Base-by-base conservation (phyloP, 1,140 invertebrate genomes). In the Chironomus tepperi region DNA sequence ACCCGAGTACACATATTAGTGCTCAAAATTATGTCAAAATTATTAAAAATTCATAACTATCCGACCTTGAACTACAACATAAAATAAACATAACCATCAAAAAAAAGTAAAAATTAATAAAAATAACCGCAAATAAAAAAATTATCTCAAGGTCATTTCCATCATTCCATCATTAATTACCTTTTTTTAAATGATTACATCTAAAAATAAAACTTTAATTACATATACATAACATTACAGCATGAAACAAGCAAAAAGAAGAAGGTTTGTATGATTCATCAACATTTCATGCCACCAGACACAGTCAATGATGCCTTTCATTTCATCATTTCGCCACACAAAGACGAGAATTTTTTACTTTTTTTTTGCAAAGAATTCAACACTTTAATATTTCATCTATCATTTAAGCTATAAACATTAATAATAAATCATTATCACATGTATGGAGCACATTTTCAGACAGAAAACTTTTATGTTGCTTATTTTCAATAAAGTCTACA, bases 141-240 rank as follows among this genome's bases (percentile, higher is more conserved):
- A 57, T 57, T 57, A 34, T 34, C 24, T 34, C 24, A 34, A 34
- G 24, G 24, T 34, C 24, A 34, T 34, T 34, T 34, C 24, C 24
- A 34, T 57, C 47, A n/a, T 57, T 57, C 47, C 47, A 57, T 57
- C 47, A 57, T 57, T 57, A 57, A 57, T 57, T 57, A 57, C 47
- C 24, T 57, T 57, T n/a, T n/a, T 57, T 57, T 57, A 57, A 57
- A 57, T 57, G 47, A n/a, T 57, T 15, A 15, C n/a, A n/a, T 57
- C 47, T 57, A 57, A 57, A 57, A 57, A 57, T 57, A 57, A 57
- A 57, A 57, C 47, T 57, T 57, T 57, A 57, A 57, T 57, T 57
- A 57, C 47, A 57, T n/a, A 57, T 15, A 57, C 47, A 57, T n/a
- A 57, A 34, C 24, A 34, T 34, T 34, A 34, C 24, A 34, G 24